Base-by-base conservation (phyloP, 2,797 vertebrate genomes). In the Oceanodroma leucorhoa region DNA sequence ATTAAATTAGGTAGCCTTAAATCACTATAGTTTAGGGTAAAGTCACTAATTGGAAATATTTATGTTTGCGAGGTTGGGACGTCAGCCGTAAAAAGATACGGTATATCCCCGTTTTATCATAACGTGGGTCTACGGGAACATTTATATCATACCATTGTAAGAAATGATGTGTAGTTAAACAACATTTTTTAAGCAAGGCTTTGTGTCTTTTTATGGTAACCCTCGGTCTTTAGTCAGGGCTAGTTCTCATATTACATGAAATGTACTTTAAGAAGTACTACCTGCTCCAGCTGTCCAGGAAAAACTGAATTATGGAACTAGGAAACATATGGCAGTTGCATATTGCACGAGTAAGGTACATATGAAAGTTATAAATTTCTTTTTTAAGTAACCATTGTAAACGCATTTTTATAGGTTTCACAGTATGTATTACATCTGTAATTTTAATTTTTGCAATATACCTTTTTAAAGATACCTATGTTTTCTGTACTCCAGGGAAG, bases 361-460 rank as follows among this genome's bases (percentile, higher is more conserved):
- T 98, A 98, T 98, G 98, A 97, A 98, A 97, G 97, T 98, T 98
- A 98, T 98, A 98, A 98, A 98, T 98, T 97, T 98, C 95, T 97
- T 98, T 97, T 97, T 97, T 97, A 97, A 98, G 97, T 98, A 97
- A 97, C 97, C 94, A 97, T 97, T 98, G 98, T 98, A 98, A 98
- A 98, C 97, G 97, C 97, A 89, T 97, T 97, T 98, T 98, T 98
- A 98, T 97, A 96, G 97, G 97, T 97, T 98, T 98, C 97, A 94
- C 96, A 97, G 97, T 97, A 95, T 97, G 97, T 97, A 97, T 97
- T 97, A 98, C 97, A 98, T 98, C 96, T 98, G 98, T 98, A 98
- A 96, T 96, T 97, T 98, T 98, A 97, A 96, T 97, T 98, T 98
- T 97, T 94, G 95, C 97, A 97, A 98, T 97, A 97, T 92, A 97